Percentiles rank a stretch among this genome's conserved stretches.
These are phyloP conservation scores for Sibirionetta formosa DNA, from an alignment of 2,797 vertebrate genomes.

Conservation along the genomic window DNA sequence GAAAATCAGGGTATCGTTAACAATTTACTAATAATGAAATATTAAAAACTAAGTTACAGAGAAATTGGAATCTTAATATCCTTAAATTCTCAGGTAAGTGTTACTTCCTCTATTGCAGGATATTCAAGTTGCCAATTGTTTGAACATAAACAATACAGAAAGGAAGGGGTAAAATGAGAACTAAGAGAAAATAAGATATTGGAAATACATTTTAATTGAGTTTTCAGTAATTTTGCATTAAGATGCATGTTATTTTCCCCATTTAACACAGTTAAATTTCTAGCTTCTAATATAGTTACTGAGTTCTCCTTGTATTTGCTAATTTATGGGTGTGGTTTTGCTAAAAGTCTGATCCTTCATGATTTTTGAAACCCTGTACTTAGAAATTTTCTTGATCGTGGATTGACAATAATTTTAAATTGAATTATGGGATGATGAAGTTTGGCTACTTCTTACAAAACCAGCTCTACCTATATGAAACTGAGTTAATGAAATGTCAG, in stretches of 20 bases:
- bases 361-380: not conserved
- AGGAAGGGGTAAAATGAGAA: not conserved
- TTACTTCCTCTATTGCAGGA: not conserved
- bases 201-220: not conserved
- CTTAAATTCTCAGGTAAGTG: not conserved
- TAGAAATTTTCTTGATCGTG: fast-evolving
- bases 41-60: not conserved
- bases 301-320: not conserved
- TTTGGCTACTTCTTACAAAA: not conserved
- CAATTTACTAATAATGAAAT: not conserved
- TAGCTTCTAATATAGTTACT: not conserved
- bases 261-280: not conserved
- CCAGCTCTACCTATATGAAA: not conserved
- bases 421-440: not conserved
- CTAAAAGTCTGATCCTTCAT: not conserved
- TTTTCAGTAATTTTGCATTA: not conserved
- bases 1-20: not conserved
- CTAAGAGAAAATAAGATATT: fast-evolving
- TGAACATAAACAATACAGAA: not conserved
- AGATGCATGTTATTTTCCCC: not conserved
- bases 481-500: not conserved
- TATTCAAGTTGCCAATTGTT: not conserved
- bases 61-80: not conserved
- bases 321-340: fast-evolving
- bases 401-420: not conserved